phyloP scores from a whole-genome alignment of 2,888 invertebrate species.

The Tuberolachnus salignus region DNA sequence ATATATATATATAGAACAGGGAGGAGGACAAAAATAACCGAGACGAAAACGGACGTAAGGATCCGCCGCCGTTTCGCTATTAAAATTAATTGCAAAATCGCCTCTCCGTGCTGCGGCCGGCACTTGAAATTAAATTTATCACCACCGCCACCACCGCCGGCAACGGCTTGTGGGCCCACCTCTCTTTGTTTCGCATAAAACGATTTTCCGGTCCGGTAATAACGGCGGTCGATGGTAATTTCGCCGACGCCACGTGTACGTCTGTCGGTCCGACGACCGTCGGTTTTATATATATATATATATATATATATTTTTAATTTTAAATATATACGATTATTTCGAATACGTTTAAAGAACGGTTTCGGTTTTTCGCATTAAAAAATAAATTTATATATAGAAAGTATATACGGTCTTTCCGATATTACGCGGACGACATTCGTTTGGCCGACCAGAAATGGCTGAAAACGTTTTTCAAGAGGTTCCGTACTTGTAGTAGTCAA shows the following conservation, averaged over 20 bases:
- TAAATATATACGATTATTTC: background rate
- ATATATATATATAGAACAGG: no score
- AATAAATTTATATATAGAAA: no score
- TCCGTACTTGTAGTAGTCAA: no score
- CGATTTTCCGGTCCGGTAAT: constrained; percentile 47
- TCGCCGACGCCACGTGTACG: background rate
- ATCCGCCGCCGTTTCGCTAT: background rate
- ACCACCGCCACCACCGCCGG: background rate
- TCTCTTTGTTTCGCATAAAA: constrained; percentile 36
- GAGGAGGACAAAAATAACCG: background rate
- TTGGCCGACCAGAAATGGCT: no score
- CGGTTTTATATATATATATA: background rate
- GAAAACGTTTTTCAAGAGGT: no score
- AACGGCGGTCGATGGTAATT: constrained; percentile 31
- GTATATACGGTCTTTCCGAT: no score
- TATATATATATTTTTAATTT: constrained; percentile 20
- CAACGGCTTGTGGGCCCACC: background rate
- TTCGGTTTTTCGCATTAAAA: no score
- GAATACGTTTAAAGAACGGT: no score
- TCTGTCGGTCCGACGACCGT: background rate
- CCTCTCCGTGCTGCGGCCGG: background rate
- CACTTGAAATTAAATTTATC: constrained; percentile 30
- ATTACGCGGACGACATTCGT: no score
- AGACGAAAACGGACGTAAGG: background rate
- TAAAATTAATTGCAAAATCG: constrained; percentile 41